A percentile compares a stretch with the other conserved stretches of the same genome.
Conservation (phyloP, 2,113 vertebrate species). For the Hiodon tergisus region DNA sequence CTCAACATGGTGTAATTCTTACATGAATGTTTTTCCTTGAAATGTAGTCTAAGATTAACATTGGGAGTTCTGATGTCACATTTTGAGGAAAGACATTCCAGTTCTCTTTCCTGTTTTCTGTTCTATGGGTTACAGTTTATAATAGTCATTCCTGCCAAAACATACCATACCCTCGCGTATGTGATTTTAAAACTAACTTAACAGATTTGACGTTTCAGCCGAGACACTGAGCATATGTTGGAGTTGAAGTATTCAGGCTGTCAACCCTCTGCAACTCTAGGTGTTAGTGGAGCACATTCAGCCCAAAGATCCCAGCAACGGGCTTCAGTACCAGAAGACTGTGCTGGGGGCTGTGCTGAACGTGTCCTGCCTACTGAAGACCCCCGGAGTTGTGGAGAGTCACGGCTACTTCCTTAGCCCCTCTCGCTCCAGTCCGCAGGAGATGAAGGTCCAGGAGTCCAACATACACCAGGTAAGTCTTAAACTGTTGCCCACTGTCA, state of each 20-base stretch:
- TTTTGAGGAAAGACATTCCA: no score
- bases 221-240: no score
- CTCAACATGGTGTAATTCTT: no score
- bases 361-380: constrained; percentile 91
- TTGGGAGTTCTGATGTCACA: no score
- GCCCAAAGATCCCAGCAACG: constrained; percentile 86
- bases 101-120: no score
- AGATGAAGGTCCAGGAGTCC: constrained; percentile 94
- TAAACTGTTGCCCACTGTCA: neutral
- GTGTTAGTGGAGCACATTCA: constrained; percentile 87
- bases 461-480: constrained; percentile 88
- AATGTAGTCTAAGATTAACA: no score
- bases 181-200: no score
- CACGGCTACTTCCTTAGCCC: constrained; percentile 91
- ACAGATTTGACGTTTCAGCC: no score
- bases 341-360: constrained; percentile 77
- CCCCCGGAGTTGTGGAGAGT: constrained; percentile 87
- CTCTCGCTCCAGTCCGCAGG: constrained; percentile 86
- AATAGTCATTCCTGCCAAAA: no score
- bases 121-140: no score
- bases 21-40: no score
- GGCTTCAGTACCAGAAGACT: constrained; percentile 92
- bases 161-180: neutral
- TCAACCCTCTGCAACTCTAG: constrained; percentile 49
- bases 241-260: no score